A percentile compares a stretch with the other conserved stretches of the same genome.
Conservation (phyloP, 2,113 vertebrate genomes). For the Podocnemis expansa region DNA sequence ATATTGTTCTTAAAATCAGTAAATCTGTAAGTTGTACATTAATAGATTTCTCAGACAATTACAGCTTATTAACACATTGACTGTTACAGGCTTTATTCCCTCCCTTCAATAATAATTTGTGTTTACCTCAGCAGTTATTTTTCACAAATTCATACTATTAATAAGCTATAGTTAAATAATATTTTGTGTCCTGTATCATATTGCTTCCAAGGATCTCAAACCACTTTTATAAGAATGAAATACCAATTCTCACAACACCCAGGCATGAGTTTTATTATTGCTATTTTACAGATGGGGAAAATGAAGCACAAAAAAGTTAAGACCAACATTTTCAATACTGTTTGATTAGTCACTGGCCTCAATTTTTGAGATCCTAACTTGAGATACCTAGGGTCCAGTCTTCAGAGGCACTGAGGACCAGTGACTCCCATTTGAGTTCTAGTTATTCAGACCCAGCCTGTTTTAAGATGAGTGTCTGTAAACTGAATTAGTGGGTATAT, state of each 20-base stretch:
- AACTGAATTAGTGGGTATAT: neutral
- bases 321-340: neutral
- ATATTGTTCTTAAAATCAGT: slow-evolving; percentile 12
- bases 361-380: neutral
- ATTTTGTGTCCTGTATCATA: neutral
- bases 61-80: neutral
- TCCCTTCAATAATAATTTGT: neutral
- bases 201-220: neutral
- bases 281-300: neutral
- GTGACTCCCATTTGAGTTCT: neutral
- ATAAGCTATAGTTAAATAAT: neutral
- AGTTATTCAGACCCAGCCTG: neutral
- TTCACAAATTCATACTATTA: neutral
- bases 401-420: neutral
- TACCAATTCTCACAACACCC: neutral
- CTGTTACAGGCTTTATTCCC: neutral
- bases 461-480: neutral
- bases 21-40: neutral
- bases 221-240: neutral
- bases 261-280: accelerated
- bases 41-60: neutral
- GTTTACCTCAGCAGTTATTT: neutral
- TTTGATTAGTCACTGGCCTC: neutral
- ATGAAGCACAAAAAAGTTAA: neutral
- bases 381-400: neutral